Base-by-base conservation (phyloP, 2,888 invertebrate species). In the Odontomyia ornata region DNA sequence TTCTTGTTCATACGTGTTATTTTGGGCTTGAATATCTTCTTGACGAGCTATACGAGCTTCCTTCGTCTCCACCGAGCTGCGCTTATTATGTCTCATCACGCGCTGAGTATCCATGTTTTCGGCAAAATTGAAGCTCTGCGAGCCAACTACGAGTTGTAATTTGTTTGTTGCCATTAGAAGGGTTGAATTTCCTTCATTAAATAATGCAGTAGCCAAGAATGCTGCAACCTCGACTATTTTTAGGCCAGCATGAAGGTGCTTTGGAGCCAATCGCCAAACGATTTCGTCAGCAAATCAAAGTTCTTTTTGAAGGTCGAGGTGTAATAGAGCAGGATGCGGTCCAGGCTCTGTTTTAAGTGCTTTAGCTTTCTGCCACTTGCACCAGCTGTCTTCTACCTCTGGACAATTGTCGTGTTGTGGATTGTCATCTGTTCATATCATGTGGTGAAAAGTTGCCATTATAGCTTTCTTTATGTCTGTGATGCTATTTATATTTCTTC, bases 331-430 rank as follows among this genome's bases (percentile, higher is more conserved):
- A 13, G 1, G 52, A 52, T 52, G 52, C 52, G 52, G 4, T 52
- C 4, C 52, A 52, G 15, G 52, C 15, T 52, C 1, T 52, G 7
- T 52, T 7, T 4, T 15, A 52, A 52, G 52, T 4, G 52, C 5
- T 52, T 7, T 18, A 13, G 13, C 7, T 52, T 52, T 18, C 0
- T 52, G 15, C 52, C 52, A 52, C 15, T 52, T 52, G 18, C 52
- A 52, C 5, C 52, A 52, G 18, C 52, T 15, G 52, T 52, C 52
- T 15, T 15, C 18, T 15, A 4, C 52, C 18, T n/a, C 52, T 52
- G 80, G 81, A 79, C 82, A 82, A 64, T 80, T 76, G n/a, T 80
- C 79, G 77, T 83, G 82, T n/a, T 76, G 67, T 27, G 80, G 82
- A 57, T 80, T 76, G 21, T 81, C 76, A 69, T 82, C 79, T 18